Evolutionary conservation across 2,888 invertebrate genomes (phyloP).

Genomic region (Gymnosoma rotundatum): DNA sequence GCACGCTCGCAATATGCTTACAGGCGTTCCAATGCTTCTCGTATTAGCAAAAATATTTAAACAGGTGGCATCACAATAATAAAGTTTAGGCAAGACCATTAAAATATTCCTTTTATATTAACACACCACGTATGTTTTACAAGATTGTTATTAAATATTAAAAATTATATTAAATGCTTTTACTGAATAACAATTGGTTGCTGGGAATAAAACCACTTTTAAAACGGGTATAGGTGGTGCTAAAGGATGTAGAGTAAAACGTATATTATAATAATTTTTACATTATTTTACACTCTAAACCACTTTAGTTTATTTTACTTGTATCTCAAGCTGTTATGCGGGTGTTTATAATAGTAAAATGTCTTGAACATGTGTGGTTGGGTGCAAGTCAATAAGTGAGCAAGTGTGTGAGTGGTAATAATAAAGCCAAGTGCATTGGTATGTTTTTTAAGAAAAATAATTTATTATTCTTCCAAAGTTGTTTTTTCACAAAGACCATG

Average conservation of each 20-base stretch:
- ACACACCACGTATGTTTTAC: background rate
- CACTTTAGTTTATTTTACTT: slow-evolving; percentile 65
- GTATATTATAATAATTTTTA: slow-evolving; percentile 55
- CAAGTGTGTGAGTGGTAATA: slow-evolving; percentile 19
- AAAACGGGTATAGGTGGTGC: background rate
- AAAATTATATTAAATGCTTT: no score
- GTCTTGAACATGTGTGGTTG: background rate
- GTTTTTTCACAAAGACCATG: slow-evolving; percentile 34
- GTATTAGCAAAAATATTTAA: no score
- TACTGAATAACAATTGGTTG: background rate
- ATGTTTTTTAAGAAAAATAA: slow-evolving; percentile 57
- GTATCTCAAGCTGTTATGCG: slow-evolving; percentile 66
- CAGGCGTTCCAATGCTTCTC: no score
- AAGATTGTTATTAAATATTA: background rate
- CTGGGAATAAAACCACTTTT: slow-evolving; percentile 16
- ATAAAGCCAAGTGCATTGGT: slow-evolving; percentile 50
- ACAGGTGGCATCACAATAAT: no score
- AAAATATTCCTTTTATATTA: background rate
- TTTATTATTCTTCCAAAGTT: slow-evolving; percentile 45
- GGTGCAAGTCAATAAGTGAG: background rate
- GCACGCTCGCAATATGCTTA: no score
- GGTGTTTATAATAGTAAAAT: slow-evolving; percentile 48
- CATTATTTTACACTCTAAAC: slow-evolving; percentile 58
- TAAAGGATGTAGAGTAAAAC: background rate
- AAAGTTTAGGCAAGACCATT: no score